phyloP scores from a whole-genome alignment of 2,797 vertebrate species.

The Halcyon chelicuti region DNA sequence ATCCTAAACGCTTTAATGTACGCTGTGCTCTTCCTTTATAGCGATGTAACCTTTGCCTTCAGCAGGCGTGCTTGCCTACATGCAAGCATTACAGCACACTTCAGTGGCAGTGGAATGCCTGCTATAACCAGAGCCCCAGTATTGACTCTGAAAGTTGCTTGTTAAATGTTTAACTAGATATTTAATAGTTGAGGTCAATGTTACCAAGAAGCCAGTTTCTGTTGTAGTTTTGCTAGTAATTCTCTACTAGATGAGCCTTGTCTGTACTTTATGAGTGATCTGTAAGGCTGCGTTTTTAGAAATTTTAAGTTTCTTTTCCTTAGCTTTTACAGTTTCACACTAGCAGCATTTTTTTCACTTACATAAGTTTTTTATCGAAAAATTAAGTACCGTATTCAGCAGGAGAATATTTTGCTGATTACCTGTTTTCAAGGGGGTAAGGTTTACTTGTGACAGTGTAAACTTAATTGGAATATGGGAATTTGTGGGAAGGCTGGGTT shows the following conservation, averaged over 20 bases:
- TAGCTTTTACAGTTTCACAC: background rate
- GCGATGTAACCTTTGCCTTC: background rate
- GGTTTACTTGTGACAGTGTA: background rate
- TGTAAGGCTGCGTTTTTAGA: background rate
- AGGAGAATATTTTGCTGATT: background rate
- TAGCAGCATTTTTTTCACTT: background rate
- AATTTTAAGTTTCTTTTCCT: background rate
- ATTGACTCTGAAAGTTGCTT: background rate
- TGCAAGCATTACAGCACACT: background rate
- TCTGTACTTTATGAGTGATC: too few relatives aligned
- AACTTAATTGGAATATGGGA: background rate
- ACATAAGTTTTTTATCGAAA: background rate
- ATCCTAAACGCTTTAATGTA: background rate
- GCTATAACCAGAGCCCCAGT: background rate
- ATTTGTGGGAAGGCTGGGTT: background rate
- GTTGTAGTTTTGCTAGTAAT: background rate
- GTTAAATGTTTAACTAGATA: background rate
- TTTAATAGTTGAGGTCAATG: background rate
- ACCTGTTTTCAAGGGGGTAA: background rate
- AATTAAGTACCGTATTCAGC: background rate
- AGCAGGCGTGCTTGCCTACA: too few relatives aligned
- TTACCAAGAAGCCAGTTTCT: background rate
- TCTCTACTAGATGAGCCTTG: background rate
- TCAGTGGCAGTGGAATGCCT: background rate
- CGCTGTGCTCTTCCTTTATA: background rate